Percentiles rank a stretch among this genome's conserved stretches.
These are phyloP conservation scores for Rhodeus uyekii DNA, from an alignment of 2,797 vertebrate genomes.

Conservation along the genomic window DNA sequence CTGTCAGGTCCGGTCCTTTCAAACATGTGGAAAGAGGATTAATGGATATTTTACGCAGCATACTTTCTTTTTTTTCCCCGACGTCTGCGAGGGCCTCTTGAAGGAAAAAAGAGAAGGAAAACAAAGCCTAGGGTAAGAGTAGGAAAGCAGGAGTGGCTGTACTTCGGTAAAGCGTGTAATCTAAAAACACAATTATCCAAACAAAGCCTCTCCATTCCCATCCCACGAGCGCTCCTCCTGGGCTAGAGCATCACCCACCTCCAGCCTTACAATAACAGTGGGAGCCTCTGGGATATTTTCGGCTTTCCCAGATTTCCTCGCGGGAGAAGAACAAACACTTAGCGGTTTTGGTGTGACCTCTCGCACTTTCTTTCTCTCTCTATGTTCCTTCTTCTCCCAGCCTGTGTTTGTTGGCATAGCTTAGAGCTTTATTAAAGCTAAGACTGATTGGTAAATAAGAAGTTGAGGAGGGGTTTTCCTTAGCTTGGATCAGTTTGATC, in stretches of 20 bases:
- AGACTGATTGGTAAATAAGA: slow-evolving; percentile 35
- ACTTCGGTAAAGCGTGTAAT: slow-evolving; percentile 76
- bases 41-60: slow-evolving; percentile 52
- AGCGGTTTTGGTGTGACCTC: slow-evolving; percentile 67
- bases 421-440: slow-evolving; percentile 41
- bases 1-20: slow-evolving; percentile 64
- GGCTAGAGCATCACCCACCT: slow-evolving; percentile 78
- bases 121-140: slow-evolving; percentile 67
- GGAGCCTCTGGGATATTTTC: slow-evolving; percentile 76
- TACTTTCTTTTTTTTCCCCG: slow-evolving; percentile 3
- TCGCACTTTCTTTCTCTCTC: slow-evolving; percentile 31
- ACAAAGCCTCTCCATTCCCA: slow-evolving; percentile 72
- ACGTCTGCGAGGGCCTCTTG: slow-evolving; percentile 55
- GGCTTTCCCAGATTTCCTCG: slow-evolving; percentile 78
- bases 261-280: slow-evolving; percentile 78
- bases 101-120: slow-evolving; percentile 61
- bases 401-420: slow-evolving; percentile 32
- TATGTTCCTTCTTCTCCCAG: slow-evolving; percentile 2
- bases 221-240: slow-evolving; percentile 69
- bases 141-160: slow-evolving; percentile 72
- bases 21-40: slow-evolving; percentile 67
- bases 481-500: slow-evolving; percentile 22
- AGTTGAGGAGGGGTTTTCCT: slow-evolving; percentile 8
- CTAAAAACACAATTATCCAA: slow-evolving; percentile 74
- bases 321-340: slow-evolving; percentile 71